Conservation (phyloP, 2,797 vertebrate species). For the Bradypus variegatus region DNA sequence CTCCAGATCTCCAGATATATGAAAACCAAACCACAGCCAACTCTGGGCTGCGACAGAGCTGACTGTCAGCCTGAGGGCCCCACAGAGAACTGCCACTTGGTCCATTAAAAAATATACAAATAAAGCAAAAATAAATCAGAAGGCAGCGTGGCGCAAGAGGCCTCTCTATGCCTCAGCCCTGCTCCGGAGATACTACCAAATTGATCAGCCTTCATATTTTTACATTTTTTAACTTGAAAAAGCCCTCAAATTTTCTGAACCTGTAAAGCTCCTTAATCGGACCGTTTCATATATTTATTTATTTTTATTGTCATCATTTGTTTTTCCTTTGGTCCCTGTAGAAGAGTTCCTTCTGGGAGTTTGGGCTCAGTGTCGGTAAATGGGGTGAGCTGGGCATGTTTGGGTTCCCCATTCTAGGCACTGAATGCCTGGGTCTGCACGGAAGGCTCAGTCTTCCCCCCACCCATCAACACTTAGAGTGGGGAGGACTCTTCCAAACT, state of each 20-base stretch:
- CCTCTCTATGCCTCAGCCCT: neutral
- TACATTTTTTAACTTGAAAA: neutral
- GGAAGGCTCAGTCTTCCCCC: neutral
- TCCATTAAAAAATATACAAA: conserved; percentile 44
- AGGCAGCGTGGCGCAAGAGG: neutral
- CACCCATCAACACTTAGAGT: neutral
- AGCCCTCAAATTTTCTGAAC: conserved; percentile 11
- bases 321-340: neutral
- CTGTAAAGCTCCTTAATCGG: neutral
- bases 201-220: neutral
- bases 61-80: neutral
- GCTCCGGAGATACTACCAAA: neutral
- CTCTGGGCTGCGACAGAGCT: neutral
- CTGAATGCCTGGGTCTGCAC: neutral
- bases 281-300: neutral
- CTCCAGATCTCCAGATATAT: neutral
- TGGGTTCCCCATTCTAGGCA: neutral
- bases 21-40: conserved; percentile 2
- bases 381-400: neutral
- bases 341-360: neutral
- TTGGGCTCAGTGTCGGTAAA: neutral
- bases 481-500: neutral
- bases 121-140: conserved; percentile 45
- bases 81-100: neutral
- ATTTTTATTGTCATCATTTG: neutral